Conservation (phyloP, 2,888 invertebrate genomes). For the Antheraea yamamai region DNA sequence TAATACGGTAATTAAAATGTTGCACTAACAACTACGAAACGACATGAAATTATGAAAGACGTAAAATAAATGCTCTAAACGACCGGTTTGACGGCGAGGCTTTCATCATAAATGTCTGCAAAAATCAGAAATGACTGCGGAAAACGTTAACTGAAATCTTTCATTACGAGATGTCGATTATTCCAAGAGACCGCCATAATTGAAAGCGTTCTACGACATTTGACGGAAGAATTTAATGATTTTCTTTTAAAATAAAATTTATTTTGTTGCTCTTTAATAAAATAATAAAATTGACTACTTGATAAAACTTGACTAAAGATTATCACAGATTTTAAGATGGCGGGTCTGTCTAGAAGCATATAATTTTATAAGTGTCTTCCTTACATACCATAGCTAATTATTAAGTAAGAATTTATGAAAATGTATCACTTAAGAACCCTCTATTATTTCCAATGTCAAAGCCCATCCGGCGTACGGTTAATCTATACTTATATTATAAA, state of each 20-base stretch:
- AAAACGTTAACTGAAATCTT: background rate
- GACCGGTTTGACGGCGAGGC: background rate
- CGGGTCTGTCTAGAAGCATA: too few species aligned
- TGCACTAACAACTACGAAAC: background rate
- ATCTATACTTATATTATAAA: too few species aligned
- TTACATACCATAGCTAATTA: too few species aligned
- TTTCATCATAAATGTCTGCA: slow-evolving; percentile 9
- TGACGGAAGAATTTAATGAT: slow-evolving; percentile 1
- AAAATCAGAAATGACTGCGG: slow-evolving; percentile 19
- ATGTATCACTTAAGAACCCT: too few species aligned
- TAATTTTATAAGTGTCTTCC: too few species aligned
- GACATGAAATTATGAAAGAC: background rate
- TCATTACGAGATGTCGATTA: slow-evolving; percentile 8
- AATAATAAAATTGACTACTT: too few species aligned
- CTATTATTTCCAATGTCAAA: too few species aligned
- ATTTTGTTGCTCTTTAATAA: too few species aligned
- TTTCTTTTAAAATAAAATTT: background rate
- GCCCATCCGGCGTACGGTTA: too few species aligned
- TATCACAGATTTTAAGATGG: too few species aligned
- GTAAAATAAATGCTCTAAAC: background rate
- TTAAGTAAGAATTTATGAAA: too few species aligned
- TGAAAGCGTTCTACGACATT: background rate
- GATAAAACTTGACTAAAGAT: too few species aligned
- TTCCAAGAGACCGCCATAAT: slow-evolving; percentile 1
- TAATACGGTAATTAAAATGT: background rate